These are phyloP conservation scores for Chelidonichthys spinosus DNA, from an alignment of 2,797 vertebrate genomes.

Conservation along the genomic window DNA sequence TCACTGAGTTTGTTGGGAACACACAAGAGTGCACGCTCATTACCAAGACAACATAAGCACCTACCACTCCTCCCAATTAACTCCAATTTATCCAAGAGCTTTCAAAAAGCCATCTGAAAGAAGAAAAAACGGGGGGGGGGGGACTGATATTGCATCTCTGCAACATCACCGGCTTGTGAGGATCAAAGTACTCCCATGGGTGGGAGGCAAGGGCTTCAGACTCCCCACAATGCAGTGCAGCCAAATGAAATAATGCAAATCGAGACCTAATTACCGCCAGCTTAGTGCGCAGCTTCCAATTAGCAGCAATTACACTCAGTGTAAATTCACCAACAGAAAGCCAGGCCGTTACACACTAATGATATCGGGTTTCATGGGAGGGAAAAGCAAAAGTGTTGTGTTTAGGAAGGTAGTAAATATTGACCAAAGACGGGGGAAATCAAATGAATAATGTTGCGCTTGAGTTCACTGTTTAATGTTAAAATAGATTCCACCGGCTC, in stretches of 20 bases:
- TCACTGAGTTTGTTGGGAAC: slow-evolving; percentile 15
- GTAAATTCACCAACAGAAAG: slow-evolving; percentile 91
- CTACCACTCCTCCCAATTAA: slow-evolving; percentile 73
- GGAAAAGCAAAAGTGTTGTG: slow-evolving; percentile 34
- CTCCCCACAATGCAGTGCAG: slow-evolving; percentile 64
- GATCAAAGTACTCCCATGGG: slow-evolving; percentile 84
- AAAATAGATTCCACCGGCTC: slow-evolving; percentile 20
- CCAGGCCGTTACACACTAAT: slow-evolving; percentile 88
- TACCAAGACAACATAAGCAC: slow-evolving; percentile 43
- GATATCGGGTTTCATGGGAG: slow-evolving; percentile 75
- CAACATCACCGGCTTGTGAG: slow-evolving; percentile 80
- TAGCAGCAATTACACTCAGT: slow-evolving; percentile 93
- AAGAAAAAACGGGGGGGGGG: slow-evolving; percentile 56
- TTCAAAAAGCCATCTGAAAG: slow-evolving; percentile 70
- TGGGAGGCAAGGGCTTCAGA: slow-evolving; percentile 76
- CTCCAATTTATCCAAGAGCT: slow-evolving; percentile 72
- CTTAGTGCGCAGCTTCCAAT: slow-evolving; percentile 91
- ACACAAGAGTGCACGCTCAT: slow-evolving; percentile 35
- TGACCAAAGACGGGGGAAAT: slow-evolving; percentile 45
- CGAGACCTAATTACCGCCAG: slow-evolving; percentile 90
- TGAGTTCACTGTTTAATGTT: slow-evolving; percentile 21
- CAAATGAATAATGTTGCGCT: slow-evolving; percentile 4
- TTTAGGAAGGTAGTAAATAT: slow-evolving; percentile 57
- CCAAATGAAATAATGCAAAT: slow-evolving; percentile 91
- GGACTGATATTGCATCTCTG: slow-evolving; percentile 68